Evolutionary conservation across 2,113 vertebrate species (phyloP), one percentile per base, ranked within the genome.

Genomic region (Ictalurus furcatus): DNA sequence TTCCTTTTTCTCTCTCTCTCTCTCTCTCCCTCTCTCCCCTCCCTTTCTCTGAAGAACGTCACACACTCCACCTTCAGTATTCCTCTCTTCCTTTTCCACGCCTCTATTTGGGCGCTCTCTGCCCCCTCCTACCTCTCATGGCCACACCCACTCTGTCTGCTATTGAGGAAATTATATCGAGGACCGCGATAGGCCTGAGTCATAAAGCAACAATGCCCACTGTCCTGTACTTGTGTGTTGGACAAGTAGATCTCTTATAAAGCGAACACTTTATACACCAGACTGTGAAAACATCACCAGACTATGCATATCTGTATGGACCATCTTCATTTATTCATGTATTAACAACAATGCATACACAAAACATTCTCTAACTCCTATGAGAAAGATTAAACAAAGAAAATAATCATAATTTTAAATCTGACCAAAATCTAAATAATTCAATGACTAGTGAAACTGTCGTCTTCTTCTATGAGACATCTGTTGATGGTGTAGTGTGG

Each of bases 1-100:
- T 96, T 96, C 94, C 95, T 93, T 95, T 95, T 93, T 94, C 93
- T 93, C 87, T 93, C 91, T 92, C 90, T 87, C 92, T 86, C 90
- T 90, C 4, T 6, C 40, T 40, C 84, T 30, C 52, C 2, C 25
- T 92, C 67, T 90, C 91, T 92, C 91, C 93, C 95, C 94, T 95
- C 95, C 94, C 93, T 94, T 93, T 92, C 92, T 92, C 85, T 90
- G 58, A 87, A 87, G 86, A 63, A 94, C 90, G 88, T 95, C 94
- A 95, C 81, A 90, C 76, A 81, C 93, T 91, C 95, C 95, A 89
- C 90, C 85, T 95, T 93, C 94, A 82, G 44, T 71, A 76, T 73
- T 61, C 65, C 13, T 84, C 86, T 34, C 4, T 59, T 67, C 28
- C 71, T 7, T 90, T 91, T 87, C 94, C 93, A 91, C 90, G 86